Percentiles rank a stretch among this genome's conserved stretches.
Conservation (phyloP, 1,140 invertebrate genomes). For the Euura lappo region DNA sequence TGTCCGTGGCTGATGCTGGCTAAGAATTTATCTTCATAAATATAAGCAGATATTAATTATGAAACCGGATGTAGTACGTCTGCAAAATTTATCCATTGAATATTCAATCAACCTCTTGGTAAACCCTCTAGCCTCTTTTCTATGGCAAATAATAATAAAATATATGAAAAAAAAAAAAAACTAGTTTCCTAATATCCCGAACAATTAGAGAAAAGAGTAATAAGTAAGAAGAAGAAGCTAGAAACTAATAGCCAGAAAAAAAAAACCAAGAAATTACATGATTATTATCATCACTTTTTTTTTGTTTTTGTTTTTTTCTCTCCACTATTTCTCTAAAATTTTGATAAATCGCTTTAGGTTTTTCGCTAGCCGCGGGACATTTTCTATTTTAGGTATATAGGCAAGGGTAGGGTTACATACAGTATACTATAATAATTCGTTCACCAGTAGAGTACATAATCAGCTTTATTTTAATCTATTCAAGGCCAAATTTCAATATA, state of each 20-base stretch:
- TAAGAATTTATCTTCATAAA: neutral
- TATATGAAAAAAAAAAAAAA: too few species aligned
- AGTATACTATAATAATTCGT: neutral
- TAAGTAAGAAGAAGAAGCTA: neutral
- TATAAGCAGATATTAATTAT: neutral
- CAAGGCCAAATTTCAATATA: neutral
- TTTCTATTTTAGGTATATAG: neutral
- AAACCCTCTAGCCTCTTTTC: too few species aligned
- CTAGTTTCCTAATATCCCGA: neutral
- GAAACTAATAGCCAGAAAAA: neutral
- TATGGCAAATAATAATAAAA: too few species aligned
- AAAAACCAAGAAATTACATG: too few species aligned
- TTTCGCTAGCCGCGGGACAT: too few species aligned
- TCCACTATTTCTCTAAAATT: too few species aligned
- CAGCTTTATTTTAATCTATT: conserved; percentile 7
- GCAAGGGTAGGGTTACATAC: neutral
- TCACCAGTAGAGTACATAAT: neutral
- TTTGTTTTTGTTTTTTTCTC: too few species aligned
- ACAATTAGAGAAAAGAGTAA: neutral
- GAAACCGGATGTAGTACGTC: neutral
- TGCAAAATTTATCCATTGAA: neutral
- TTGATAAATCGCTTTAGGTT: too few species aligned
- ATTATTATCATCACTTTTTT: too few species aligned
- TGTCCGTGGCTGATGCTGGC: too few species aligned
- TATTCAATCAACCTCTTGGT: neutral